Conservation (phyloP, 2,113 vertebrate species). For the Prietella phreatophila region DNA sequence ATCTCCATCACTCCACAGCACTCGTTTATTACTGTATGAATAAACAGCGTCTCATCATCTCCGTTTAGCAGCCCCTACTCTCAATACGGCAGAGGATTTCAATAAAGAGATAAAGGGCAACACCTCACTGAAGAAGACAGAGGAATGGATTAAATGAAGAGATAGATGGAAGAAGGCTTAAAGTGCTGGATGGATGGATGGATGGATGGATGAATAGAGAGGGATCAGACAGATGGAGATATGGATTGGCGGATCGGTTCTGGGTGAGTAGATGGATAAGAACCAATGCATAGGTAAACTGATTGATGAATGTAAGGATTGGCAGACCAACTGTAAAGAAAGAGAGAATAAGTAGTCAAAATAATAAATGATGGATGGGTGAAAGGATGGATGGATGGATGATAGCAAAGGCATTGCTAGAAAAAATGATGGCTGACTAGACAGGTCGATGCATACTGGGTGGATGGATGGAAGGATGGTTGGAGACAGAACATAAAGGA, state of each 20-base stretch:
- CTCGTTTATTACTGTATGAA: constrained; percentile 54
- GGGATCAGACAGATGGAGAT: background rate
- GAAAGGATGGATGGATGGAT: background rate
- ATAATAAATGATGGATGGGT: background rate
- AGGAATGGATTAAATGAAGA: background rate
- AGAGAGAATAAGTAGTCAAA: background rate
- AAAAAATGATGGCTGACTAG: background rate
- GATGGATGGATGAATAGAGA: background rate
- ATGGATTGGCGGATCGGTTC: background rate
- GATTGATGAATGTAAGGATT: background rate
- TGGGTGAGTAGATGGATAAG: background rate
- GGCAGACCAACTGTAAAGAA: background rate
- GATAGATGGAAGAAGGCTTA: too few relatives aligned
- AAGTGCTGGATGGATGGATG: background rate
- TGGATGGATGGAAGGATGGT: background rate
- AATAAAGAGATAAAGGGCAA: constrained; percentile 4
- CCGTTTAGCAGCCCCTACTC: background rate
- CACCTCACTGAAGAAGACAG: background rate
- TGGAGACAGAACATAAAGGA: too few relatives aligned
- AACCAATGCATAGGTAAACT: background rate
- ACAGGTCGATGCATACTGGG: background rate
- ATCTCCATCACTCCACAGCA: constrained; percentile 52
- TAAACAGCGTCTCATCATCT: constrained; percentile 19
- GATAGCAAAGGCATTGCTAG: background rate
- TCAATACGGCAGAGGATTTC: constrained; percentile 10